Percentiles rank a stretch among this genome's conserved stretches.
These are phyloP conservation scores for Synaphobranchus kaupii DNA, from an alignment of 2,797 vertebrate species.

Conservation along the genomic window DNA sequence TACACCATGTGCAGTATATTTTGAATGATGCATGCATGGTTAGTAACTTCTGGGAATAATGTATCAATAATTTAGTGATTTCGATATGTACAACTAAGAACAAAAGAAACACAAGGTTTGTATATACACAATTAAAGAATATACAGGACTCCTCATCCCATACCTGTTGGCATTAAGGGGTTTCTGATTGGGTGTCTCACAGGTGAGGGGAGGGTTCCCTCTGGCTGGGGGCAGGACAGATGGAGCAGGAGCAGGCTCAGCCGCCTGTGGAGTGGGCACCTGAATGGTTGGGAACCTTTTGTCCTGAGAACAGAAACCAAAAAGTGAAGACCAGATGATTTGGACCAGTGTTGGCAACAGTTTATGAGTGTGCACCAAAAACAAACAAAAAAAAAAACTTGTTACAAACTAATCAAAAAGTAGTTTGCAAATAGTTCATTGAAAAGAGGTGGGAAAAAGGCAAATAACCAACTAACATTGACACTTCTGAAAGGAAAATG, in stretches of 20 bases:
- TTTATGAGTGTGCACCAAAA: not conserved
- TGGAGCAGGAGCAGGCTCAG: constrained; percentile 65
- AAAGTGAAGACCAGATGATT: not conserved
- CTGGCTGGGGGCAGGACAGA: constrained; percentile 59
- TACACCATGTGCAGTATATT: not conserved
- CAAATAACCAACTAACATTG: not conserved
- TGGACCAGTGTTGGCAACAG: not conserved
- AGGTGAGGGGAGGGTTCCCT: constrained; percentile 63
- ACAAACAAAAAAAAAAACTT: not conserved
- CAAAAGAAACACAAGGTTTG: not conserved
- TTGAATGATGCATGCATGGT: not conserved
- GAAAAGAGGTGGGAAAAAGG: not conserved
- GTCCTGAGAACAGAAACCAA: constrained; percentile 61
- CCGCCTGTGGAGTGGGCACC: constrained; percentile 55
- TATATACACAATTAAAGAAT: too few relatives aligned
- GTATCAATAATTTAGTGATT: not conserved
- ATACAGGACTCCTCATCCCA: not conserved
- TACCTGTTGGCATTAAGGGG: constrained; percentile 64
- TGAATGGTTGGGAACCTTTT: constrained; percentile 66
- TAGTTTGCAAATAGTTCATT: too few relatives aligned
- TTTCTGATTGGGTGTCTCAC: constrained; percentile 78
- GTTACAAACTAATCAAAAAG: not conserved
- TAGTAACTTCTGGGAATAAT: not conserved
- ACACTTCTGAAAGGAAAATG: not conserved
- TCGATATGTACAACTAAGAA: not conserved